phyloP scores from a whole-genome alignment of 2,797 vertebrate genomes.

The Acridotheres tristis region DNA sequence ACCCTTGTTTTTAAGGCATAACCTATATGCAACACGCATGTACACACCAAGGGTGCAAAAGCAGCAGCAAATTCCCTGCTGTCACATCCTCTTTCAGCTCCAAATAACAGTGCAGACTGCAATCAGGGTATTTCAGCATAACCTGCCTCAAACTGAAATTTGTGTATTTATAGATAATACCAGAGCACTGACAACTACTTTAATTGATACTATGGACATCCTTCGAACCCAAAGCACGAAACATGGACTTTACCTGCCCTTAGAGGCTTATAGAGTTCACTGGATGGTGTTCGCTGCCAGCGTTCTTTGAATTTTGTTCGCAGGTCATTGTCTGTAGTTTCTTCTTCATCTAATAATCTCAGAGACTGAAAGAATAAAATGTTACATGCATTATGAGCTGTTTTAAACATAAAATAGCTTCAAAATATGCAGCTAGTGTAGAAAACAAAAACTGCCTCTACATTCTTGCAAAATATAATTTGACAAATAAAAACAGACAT shows the following conservation, averaged over 20 bases:
- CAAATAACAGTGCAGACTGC: neutral
- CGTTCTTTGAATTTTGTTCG: constrained; percentile 93
- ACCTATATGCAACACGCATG: neutral
- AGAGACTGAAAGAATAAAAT: constrained; percentile 79
- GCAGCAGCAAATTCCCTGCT: neutral
- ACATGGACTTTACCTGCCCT: constrained; percentile 81
- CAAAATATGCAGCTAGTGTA: neutral
- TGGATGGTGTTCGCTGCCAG: constrained; percentile 96
- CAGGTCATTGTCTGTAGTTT: constrained; percentile 92
- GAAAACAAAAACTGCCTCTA: neutral
- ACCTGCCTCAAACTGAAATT: neutral
- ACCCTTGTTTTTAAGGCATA: neutral
- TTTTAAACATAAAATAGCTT: neutral
- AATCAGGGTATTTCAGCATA: neutral
- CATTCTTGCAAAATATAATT: neutral
- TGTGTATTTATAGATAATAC: neutral
- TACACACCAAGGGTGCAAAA: neutral
- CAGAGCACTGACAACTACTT: neutral
- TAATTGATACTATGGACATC: neutral
- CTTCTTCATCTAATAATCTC: constrained; percentile 92
- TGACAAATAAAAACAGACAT: neutral
- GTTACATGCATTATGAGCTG: neutral
- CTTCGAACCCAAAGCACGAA: neutral
- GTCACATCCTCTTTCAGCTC: neutral
- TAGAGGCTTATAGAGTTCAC: constrained; percentile 93